A percentile compares a stretch with the other conserved stretches of the same genome.
These are phyloP conservation scores for Thalpophila matura DNA, from an alignment of 2,888 invertebrate genomes.

Conservation along the genomic window DNA sequence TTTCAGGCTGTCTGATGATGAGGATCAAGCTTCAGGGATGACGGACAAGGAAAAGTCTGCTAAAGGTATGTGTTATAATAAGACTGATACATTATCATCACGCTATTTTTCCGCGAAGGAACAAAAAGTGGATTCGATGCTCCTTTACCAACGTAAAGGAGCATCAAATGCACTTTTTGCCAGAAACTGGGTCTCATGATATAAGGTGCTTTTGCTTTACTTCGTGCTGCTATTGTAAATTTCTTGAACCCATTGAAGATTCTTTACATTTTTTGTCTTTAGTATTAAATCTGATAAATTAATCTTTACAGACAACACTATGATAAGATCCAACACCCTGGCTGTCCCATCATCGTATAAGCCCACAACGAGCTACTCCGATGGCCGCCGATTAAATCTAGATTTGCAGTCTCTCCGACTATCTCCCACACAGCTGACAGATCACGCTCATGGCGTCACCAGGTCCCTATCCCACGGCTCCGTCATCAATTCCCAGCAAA, in stretches of 20 bases:
- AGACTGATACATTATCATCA: too few relatives aligned
- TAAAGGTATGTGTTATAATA: constrained; percentile 80
- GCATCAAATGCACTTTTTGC: too few relatives aligned
- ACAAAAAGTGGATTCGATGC: too few relatives aligned
- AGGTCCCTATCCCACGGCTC: constrained; percentile 92
- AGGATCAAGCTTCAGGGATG: constrained; percentile 89
- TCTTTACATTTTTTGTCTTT: not conserved
- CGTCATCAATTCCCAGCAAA: constrained; percentile 89
- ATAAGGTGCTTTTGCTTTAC: too few relatives aligned
- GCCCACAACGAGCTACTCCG: constrained; percentile 81
- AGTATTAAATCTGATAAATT: not conserved
- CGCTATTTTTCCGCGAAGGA: too few relatives aligned
- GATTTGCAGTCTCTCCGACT: constrained; percentile 83
- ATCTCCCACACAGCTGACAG: constrained; percentile 83
- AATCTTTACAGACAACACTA: constrained; percentile 84
- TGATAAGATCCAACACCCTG: constrained; percentile 89
- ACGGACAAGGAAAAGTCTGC: constrained; percentile 88
- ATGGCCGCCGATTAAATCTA: constrained; percentile 80
- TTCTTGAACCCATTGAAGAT: not conserved
- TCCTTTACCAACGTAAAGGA: too few relatives aligned
- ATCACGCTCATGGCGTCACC: constrained; percentile 88
- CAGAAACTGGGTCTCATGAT: too few relatives aligned
- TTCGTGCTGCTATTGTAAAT: too few relatives aligned
- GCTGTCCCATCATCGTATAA: constrained; percentile 88
- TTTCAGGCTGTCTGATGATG: constrained; percentile 87